Evolutionary conservation across 2,888 invertebrate genomes (phyloP), one percentile per base, ranked within the genome.

Genomic region (Leucania comma): DNA sequence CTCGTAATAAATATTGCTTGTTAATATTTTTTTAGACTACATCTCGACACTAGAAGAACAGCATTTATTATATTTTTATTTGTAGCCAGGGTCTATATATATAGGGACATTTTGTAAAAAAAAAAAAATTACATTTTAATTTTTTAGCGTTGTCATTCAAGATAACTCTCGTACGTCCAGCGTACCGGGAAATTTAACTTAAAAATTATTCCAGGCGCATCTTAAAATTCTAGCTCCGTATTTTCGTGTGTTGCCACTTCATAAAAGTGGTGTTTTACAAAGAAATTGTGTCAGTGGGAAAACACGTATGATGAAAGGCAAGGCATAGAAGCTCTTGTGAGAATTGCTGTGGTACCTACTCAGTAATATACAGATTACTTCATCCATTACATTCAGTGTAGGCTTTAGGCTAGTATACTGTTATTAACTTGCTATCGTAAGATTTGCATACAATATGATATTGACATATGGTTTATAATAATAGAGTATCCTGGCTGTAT

Each of bases 251-350:
- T 86, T 83, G 83, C 84, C 85, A 87, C 84, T 86, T 86, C 86
- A 86, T 88, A 86, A 88, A 89, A 83, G 87, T 86, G 85, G 83
- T 82, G 82, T 88, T 86, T 83, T 82, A 86, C 88, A 89, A 89
- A 89, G 89, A 89, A 91, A 90, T 88, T 88, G 88, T 90, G 91
- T 91, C 91, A 90, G 87, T 87, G 74, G 85, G 80, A 82, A 42
- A 83, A 83, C 81, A 81, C 72, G 66, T 72, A 68, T 77, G 72
- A 76, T 76, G 84, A 73, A 85, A 86, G 71, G 58, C 67, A 48
- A 78, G 42, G 46, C 64, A 56, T 65, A 57, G 75, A 71, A 60
- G 32, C 60, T 67, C 61, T 42, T 17, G 14, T 12, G 38, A 58
- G n/a, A 57, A 69, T 26, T 58, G 54, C 48, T 50, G 58, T 50